Conservation (phyloP, 2,113 vertebrate species). For the Neotoma lepida region DNA sequence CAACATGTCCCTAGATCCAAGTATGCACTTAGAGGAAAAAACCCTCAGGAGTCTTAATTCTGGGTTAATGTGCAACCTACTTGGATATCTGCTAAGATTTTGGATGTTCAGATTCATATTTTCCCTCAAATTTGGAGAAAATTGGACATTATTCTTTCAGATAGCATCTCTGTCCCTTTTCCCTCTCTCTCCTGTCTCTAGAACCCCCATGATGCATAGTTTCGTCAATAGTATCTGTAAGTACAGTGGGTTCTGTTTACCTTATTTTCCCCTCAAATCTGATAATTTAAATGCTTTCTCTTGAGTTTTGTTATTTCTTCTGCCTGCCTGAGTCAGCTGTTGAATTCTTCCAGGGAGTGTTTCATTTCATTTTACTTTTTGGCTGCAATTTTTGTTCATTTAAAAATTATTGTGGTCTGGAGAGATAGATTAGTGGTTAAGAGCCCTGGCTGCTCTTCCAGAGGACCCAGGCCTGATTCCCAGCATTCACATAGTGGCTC, state of each 20-base stretch:
- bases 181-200: not conserved
- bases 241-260: not conserved
- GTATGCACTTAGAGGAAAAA: not conserved
- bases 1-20: not conserved
- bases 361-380: not conserved
- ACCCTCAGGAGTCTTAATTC: not conserved
- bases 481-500: not conserved
- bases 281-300: not conserved
- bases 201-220: not conserved
- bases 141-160: not conserved
- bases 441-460: not conserved
- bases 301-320: not conserved
- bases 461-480: not conserved
- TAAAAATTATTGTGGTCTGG: not conserved
- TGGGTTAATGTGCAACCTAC: not conserved
- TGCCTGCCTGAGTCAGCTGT: not conserved
- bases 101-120: not conserved
- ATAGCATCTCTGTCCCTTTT: not conserved
- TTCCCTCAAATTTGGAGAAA: not conserved
- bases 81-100: slow-evolving; percentile 13
- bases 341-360: not conserved
- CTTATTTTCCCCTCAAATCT: not conserved
- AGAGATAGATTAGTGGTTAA: not conserved
- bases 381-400: not conserved
- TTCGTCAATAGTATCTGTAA: not conserved